Evolutionary conservation across 2,797 vertebrate genomes (phyloP).

Genomic region (Lithobates pipiens): DNA sequence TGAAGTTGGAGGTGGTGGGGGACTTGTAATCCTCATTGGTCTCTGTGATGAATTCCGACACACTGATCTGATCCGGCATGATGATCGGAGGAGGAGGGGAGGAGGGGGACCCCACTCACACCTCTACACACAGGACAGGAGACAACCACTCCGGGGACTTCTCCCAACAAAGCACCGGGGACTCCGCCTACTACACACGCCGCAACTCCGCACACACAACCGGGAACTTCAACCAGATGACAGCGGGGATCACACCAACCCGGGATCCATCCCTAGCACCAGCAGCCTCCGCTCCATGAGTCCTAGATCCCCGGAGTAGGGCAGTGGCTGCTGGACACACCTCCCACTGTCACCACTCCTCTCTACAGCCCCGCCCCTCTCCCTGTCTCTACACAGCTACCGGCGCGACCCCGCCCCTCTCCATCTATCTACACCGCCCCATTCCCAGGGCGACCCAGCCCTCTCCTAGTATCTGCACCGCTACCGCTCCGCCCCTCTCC

Average conservation of each 20-base stretch:
- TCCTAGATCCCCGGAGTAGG: constrained; percentile 44
- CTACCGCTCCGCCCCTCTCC: neutral
- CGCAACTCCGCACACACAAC: constrained; percentile 8
- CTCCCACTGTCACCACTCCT: constrained; percentile 39
- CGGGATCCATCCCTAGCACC: constrained; percentile 27
- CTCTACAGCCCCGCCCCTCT: neutral
- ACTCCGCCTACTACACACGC: too few species aligned
- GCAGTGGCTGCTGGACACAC: constrained; percentile 42
- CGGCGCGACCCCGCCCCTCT: neutral
- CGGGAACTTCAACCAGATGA: neutral
- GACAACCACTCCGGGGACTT: neutral
- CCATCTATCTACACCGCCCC: neutral
- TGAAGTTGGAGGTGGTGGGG: constrained; percentile 94
- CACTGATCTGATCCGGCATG: constrained; percentile 91
- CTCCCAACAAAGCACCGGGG: neutral
- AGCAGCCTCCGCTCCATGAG: constrained; percentile 52
- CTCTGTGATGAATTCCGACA: constrained; percentile 89
- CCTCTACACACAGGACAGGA: too few species aligned
- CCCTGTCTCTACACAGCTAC: too few species aligned
- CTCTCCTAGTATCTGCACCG: neutral
- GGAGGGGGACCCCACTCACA: too few species aligned
- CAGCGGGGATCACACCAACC: constrained; percentile 21
- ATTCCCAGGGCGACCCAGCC: neutral
- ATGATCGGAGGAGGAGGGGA: constrained; percentile 61
- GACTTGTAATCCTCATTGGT: constrained; percentile 95